These are phyloP conservation scores for Bugulina stolonifera DNA, from an alignment of 2,888 invertebrate genomes.

Conservation along the genomic window DNA sequence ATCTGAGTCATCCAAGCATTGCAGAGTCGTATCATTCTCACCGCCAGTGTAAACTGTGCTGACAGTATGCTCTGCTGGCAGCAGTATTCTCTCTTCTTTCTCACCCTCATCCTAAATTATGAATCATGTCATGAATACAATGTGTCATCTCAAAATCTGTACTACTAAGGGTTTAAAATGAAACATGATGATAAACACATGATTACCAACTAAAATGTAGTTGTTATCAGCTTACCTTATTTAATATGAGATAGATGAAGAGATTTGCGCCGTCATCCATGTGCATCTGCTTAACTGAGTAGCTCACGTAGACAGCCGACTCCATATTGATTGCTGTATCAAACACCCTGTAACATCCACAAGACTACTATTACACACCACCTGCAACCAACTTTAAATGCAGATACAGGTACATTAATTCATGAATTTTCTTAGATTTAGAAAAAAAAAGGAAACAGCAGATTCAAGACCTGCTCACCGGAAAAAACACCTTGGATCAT, in stretches of 20 bases:
- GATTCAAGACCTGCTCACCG: too few species aligned
- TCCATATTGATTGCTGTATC: constrained; percentile 12
- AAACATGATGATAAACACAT: too few species aligned
- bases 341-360: background rate
- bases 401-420: too few species aligned
- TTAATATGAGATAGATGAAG: constrained; percentile 9
- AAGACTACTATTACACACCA: too few species aligned
- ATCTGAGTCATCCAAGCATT: constrained; percentile 7
- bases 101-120: background rate
- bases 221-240: constrained; percentile 4
- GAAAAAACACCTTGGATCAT: too few species aligned
- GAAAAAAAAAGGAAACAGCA: too few species aligned
- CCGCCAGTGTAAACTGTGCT: background rate
- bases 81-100: constrained; percentile 16
- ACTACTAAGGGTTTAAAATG: too few species aligned
- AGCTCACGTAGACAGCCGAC: background rate
- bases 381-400: too few species aligned
- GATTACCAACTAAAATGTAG: too few species aligned
- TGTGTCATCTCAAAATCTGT: too few species aligned
- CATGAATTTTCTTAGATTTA: too few species aligned
- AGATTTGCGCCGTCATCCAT: constrained; percentile 5
- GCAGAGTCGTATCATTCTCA: background rate
- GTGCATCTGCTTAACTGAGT: constrained; percentile 18
- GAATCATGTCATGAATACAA: background rate
- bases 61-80: background rate